A percentile compares a stretch with the other conserved stretches of the same genome.
These are phyloP conservation scores for Sebastes matsubarae DNA, from an alignment of 2,797 vertebrate genomes.

Conservation along the genomic window DNA sequence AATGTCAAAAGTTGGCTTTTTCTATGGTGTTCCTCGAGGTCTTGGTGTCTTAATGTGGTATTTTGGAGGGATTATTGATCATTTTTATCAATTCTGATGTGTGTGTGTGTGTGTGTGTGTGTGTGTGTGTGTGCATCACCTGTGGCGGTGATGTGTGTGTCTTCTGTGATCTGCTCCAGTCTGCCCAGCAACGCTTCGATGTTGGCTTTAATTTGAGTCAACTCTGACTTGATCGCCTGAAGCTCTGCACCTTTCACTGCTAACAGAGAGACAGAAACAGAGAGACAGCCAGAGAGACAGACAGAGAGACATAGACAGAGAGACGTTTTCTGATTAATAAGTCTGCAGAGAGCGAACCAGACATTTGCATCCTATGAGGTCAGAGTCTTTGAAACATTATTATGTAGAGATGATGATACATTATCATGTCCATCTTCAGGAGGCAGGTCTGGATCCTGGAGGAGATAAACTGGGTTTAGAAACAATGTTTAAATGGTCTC, in stretches of 20 bases:
- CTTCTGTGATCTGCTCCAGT: slow-evolving; percentile 93
- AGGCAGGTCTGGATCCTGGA: not conserved
- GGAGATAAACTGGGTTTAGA: not conserved
- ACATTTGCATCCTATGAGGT: not conserved
- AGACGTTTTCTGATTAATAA: not conserved
- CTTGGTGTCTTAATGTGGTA: too few species aligned
- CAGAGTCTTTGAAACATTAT: not conserved
- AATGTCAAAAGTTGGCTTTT: too few species aligned
- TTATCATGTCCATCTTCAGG: not conserved
- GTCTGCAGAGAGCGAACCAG: not conserved
- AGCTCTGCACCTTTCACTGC: slow-evolving; percentile 90
- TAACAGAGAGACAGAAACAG: slow-evolving; percentile 34
- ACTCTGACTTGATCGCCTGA: slow-evolving; percentile 91
- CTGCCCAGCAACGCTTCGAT: slow-evolving; percentile 91
- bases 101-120: not conserved
- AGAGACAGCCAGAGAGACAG: not conserved
- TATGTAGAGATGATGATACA: not conserved
- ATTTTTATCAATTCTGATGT: too few species aligned
- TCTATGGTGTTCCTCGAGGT: too few species aligned
- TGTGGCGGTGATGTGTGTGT: slow-evolving; percentile 79
- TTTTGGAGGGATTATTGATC: too few species aligned
- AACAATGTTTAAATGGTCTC: not conserved
- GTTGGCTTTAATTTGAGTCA: slow-evolving; percentile 95
- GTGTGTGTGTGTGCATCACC: not conserved
- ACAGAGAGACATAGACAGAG: not conserved